Conservation (phyloP, 2,888 invertebrate genomes). For the Ametastegia equiseti region DNA sequence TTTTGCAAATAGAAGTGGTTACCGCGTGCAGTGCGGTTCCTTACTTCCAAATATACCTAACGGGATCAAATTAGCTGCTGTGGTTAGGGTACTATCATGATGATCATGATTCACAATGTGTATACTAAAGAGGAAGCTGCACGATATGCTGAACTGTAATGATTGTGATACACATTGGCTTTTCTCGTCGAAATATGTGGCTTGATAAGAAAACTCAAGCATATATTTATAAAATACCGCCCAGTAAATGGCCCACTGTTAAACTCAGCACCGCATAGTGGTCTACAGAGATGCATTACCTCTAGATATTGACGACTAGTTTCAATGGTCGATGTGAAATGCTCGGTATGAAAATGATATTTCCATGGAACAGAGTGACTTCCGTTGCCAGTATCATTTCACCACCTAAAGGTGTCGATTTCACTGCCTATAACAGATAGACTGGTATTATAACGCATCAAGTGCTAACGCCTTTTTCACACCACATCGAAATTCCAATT, state of each 20-base stretch:
- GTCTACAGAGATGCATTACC: neutral
- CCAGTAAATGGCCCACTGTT: neutral
- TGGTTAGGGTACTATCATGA: too few relatives aligned
- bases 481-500: neutral
- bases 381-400: neutral
- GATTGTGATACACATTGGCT: too few relatives aligned
- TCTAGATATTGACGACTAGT: too few relatives aligned
- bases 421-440: neutral
- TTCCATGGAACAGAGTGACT: neutral
- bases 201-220: too few relatives aligned
- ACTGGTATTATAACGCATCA: neutral
- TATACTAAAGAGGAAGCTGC: too few relatives aligned
- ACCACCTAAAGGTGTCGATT: neutral
- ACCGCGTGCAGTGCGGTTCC: neutral
- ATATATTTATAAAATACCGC: too few relatives aligned
- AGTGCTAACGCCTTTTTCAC: neutral
- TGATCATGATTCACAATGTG: too few relatives aligned
- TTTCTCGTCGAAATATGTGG: too few relatives aligned
- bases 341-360: neutral
- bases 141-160: too few relatives aligned
- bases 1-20: conserved; percentile 1
- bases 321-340: neutral
- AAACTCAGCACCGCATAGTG: neutral
- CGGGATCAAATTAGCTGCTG: neutral
- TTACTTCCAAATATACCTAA: neutral